Evolutionary conservation across 2,113 vertebrate genomes (phyloP).

Genomic region (Alouatta palliata): DNA sequence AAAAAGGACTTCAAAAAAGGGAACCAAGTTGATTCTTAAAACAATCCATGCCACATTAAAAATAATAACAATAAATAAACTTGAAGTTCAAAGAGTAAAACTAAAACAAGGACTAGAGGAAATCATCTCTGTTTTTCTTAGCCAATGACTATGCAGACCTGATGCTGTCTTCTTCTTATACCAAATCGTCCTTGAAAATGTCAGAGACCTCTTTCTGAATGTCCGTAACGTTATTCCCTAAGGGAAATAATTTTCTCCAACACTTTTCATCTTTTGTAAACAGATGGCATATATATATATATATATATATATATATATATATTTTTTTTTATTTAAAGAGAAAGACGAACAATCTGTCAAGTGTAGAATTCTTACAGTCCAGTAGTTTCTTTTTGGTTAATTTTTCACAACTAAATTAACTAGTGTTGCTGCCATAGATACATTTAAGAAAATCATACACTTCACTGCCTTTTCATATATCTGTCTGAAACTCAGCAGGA

Average conservation of each 20-base stretch:
- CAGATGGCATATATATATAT: constrained; percentile 17
- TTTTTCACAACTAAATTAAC: constrained; percentile 37
- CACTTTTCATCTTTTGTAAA: constrained; percentile 48
- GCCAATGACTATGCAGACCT: not conserved
- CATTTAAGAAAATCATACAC: not conserved
- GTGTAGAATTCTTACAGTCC: constrained; percentile 8
- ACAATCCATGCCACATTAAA: constrained; percentile 53
- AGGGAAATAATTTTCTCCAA: constrained; percentile 23
- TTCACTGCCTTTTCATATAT: not conserved
- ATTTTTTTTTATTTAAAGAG: not conserved
- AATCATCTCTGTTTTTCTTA: constrained; percentile 54
- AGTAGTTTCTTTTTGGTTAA: constrained; percentile 13
- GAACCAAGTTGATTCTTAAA: constrained; percentile 62
- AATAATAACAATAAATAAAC: constrained; percentile 67
- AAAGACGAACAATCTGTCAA: constrained; percentile 53
- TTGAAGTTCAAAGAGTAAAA: constrained; percentile 71
- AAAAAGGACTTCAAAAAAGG: constrained; percentile 55
- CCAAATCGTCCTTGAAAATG: constrained; percentile 30
- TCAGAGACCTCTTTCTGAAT: not conserved
- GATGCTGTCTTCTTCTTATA: not conserved
- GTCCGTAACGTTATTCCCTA: not conserved
- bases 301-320: no score
- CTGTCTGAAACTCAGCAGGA: not conserved
- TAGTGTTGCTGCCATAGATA: constrained; percentile 20
- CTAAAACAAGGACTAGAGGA: constrained; percentile 62